A percentile compares a stretch with the other conserved stretches of the same genome.
These are phyloP conservation scores for Anoplolepis gracilipes DNA, from an alignment of 1,140 invertebrate genomes.

Conservation along the genomic window DNA sequence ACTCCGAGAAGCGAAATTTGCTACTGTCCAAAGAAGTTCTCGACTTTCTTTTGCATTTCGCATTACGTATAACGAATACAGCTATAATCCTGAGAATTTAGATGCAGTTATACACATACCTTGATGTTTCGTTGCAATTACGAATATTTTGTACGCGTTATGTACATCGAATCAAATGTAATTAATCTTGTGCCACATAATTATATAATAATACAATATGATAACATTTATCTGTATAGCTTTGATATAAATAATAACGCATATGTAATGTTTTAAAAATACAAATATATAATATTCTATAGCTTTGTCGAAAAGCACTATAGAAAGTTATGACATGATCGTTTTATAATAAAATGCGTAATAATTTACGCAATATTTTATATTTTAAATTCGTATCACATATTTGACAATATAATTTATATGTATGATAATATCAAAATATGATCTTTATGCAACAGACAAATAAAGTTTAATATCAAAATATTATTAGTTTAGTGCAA, in stretches of 20 bases:
- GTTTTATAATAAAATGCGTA: too few relatives aligned
- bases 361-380: background rate
- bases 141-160: background rate
- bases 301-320: too few relatives aligned
- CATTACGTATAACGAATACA: background rate
- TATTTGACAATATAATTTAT: background rate
- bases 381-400: background rate
- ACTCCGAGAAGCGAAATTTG: constrained; percentile 41
- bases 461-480: background rate
- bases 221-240: background rate
- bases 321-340: too few relatives aligned
- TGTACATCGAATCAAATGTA: background rate
- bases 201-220: too few relatives aligned
- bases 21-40: constrained; percentile 33
- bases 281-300: too few relatives aligned
- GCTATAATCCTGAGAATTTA: background rate
- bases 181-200: background rate
- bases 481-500: too few relatives aligned
- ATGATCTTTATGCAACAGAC: background rate
- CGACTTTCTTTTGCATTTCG: background rate
- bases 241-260: background rate
- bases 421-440: background rate
- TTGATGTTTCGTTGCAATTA: background rate
- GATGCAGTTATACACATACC: background rate
- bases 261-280: background rate